These are phyloP conservation scores for Teleogryllus oceanicus DNA, from an alignment of 2,888 invertebrate genomes.

Conservation along the genomic window DNA sequence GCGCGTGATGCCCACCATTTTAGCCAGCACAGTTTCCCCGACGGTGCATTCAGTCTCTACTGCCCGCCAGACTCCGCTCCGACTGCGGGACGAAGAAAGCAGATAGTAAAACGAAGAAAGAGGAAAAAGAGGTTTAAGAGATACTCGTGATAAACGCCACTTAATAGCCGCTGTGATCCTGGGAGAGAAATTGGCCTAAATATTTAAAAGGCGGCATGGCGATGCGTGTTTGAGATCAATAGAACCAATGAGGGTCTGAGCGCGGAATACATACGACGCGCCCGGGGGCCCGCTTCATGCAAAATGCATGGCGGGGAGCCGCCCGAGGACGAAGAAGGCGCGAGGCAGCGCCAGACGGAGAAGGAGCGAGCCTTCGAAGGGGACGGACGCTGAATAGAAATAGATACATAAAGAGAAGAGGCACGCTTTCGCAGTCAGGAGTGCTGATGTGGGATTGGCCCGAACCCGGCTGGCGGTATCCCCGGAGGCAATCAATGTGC, in stretches of 20 bases:
- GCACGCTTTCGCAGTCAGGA: slow-evolving; percentile 6
- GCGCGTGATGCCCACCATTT: too few relatives aligned
- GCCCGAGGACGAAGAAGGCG: not conserved
- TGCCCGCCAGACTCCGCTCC: too few relatives aligned
- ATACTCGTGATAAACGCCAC: not conserved
- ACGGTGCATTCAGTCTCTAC: too few relatives aligned
- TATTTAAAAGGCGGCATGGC: not conserved
- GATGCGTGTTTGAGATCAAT: slow-evolving; percentile 18
- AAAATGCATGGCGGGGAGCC: not conserved
- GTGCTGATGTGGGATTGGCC: slow-evolving; percentile 1
- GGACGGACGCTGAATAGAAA: slow-evolving; percentile 18
- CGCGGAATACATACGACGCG: not conserved
- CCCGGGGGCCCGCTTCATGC: slow-evolving; percentile 4
- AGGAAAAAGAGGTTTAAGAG: not conserved
- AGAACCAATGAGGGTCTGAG: slow-evolving; percentile 18
- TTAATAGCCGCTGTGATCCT: slow-evolving; percentile 5
- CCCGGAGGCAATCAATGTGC: slow-evolving; percentile 18
- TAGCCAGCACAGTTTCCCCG: too few relatives aligned
- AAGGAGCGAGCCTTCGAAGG: not conserved
- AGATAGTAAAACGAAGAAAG: not conserved
- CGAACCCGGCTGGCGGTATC: not conserved
- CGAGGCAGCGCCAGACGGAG: not conserved
- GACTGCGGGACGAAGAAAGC: not conserved
- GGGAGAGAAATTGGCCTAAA: slow-evolving; percentile 6
- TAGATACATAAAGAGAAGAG: slow-evolving; percentile 18